Conservation (phyloP, 2,888 invertebrate genomes). For the Drosophila kuntzei region DNA sequence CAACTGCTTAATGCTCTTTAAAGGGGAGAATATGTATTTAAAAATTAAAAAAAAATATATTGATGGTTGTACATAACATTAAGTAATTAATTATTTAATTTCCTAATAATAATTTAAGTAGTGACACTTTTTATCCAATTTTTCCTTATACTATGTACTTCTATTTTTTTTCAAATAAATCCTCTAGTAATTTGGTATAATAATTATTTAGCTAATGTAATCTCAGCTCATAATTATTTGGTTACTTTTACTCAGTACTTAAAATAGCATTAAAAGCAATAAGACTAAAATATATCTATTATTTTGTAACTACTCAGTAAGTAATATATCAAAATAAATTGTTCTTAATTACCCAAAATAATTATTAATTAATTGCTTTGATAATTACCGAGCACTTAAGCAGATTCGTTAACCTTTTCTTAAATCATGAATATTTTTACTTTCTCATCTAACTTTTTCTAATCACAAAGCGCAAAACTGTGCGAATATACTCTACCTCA, state of each 20-base stretch:
- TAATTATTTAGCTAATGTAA: neutral
- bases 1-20: conserved; percentile 11
- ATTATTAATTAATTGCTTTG: neutral
- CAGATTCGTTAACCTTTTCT: neutral
- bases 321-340: neutral
- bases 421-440: neutral
- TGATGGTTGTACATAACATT: too few species aligned
- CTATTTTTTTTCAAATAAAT: too few species aligned
- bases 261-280: neutral
- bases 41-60: too few species aligned
- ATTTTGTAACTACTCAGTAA: neutral
- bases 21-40: neutral
- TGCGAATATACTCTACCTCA: neutral
- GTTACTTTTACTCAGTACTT: neutral
- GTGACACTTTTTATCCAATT: too few species aligned
- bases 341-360: neutral
- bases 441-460: neutral
- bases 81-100: too few species aligned
- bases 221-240: neutral
- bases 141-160: too few species aligned
- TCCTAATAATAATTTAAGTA: too few species aligned
- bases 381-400: neutral
- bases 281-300: neutral
- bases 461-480: neutral
- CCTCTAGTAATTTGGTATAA: too few species aligned